Conservation (phyloP, 2,797 vertebrate species). For the Spinus olivaceus region DNA sequence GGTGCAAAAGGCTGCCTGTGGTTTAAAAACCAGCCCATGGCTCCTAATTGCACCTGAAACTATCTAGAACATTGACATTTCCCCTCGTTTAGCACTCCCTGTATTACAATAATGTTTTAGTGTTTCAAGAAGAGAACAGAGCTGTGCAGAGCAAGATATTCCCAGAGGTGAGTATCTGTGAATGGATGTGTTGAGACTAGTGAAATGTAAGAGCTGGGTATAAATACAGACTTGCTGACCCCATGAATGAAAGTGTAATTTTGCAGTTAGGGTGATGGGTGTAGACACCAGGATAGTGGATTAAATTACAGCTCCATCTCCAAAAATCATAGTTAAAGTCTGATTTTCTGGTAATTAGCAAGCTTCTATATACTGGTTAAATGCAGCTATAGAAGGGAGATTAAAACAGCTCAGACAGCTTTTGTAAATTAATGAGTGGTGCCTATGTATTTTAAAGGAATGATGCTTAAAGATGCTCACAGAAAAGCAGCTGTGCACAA, state of each 20-base stretch:
- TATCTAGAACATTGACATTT: background rate
- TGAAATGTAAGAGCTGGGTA: background rate
- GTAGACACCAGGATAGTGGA: background rate
- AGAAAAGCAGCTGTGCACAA: background rate
- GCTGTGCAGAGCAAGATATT: background rate
- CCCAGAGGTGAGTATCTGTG: rapidly evolving
- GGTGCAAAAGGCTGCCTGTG: background rate
- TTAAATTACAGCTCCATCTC: background rate
- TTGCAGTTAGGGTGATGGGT: background rate
- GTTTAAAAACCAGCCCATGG: background rate
- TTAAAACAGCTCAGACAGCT: background rate
- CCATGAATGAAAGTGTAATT: background rate
- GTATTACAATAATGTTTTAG: rapidly evolving
- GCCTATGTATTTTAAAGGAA: background rate
- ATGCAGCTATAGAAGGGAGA: background rate
- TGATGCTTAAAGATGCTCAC: background rate
- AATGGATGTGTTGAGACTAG: background rate
- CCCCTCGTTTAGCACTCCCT: background rate
- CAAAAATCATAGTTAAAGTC: background rate
- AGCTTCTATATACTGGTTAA: background rate
- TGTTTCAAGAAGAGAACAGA: background rate
- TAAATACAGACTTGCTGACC: background rate
- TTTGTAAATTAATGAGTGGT: background rate
- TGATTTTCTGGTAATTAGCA: background rate
- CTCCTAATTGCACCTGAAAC: background rate